phyloP scores from a whole-genome alignment of 2,113 vertebrate genomes.

The Hippocampus guttulatus region DNA sequence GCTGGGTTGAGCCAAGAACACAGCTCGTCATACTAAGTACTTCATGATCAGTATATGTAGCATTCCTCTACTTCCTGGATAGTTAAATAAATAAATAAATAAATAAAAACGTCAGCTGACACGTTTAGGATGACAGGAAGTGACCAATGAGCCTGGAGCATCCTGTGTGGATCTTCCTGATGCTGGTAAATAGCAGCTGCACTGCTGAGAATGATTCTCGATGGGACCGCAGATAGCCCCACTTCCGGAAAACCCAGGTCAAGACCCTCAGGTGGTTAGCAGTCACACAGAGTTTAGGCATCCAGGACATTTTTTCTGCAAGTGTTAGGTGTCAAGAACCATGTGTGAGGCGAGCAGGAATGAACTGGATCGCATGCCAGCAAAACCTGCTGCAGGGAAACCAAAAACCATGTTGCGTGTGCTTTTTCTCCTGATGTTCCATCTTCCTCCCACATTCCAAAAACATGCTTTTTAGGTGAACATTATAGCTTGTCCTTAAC shows the following conservation, averaged over 20 bases:
- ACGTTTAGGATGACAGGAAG: background rate
- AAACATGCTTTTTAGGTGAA: no score
- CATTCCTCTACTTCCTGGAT: background rate
- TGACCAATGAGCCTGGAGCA: background rate
- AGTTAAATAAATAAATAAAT: background rate
- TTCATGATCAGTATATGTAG: background rate
- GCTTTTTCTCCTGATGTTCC: no score
- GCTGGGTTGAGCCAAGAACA: background rate
- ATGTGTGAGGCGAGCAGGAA: background rate
- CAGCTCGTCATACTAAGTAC: background rate
- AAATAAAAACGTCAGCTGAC: background rate
- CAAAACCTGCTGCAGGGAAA: background rate
- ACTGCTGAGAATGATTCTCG: background rate
- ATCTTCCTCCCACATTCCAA: no score
- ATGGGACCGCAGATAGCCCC: background rate
- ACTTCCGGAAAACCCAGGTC: background rate
- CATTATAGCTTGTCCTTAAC: no score
- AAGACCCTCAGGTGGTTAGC: background rate
- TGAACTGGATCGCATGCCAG: background rate
- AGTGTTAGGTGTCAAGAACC: no score
- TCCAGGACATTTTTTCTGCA: no score
- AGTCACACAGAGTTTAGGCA: background rate
- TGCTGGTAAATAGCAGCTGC: slow-evolving; percentile 15
- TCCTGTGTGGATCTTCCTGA: slow-evolving; percentile 12
- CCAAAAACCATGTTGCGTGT: background rate